Conservation (phyloP, 2,797 vertebrate species). For the Chaetodon trifasciatus region DNA sequence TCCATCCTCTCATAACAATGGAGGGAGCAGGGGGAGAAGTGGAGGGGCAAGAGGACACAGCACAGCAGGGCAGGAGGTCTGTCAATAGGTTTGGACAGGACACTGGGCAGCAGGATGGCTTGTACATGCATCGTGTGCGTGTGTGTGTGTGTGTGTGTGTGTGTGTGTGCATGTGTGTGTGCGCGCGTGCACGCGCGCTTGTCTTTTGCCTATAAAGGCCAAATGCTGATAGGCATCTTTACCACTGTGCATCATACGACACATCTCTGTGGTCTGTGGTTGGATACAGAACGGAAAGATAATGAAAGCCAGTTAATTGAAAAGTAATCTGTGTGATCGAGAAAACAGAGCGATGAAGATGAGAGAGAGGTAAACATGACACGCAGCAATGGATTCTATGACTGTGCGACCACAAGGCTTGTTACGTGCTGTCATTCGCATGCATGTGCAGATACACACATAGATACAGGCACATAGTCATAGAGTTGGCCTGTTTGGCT, state of each 20-base stretch:
- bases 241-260: slow-evolving; percentile 18
- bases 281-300: slow-evolving; percentile 14
- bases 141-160: neutral
- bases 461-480: slow-evolving; percentile 37
- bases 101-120: slow-evolving; percentile 15
- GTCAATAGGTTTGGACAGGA: slow-evolving; percentile 26
- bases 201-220: slow-evolving; percentile 4
- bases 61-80: slow-evolving; percentile 31
- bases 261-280: slow-evolving; percentile 15
- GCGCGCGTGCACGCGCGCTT: neutral
- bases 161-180: slow-evolving; percentile 1
- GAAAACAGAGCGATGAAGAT: slow-evolving; percentile 7
- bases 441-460: slow-evolving; percentile 32
- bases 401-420: slow-evolving; percentile 36
- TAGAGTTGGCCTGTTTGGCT: slow-evolving; percentile 69
- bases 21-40: slow-evolving; percentile 40
- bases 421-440: slow-evolving; percentile 19
- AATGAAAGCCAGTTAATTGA: slow-evolving; percentile 8
- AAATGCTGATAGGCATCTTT: slow-evolving; percentile 38
- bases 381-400: neutral
- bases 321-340: slow-evolving; percentile 11
- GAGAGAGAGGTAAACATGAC: slow-evolving; percentile 13
- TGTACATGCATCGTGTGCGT: neutral
- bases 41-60: slow-evolving; percentile 36
- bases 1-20: slow-evolving; percentile 80